Evolutionary conservation across 1,140 invertebrate genomes (phyloP).

Genomic region (Drosophila nigrodunni): DNA sequence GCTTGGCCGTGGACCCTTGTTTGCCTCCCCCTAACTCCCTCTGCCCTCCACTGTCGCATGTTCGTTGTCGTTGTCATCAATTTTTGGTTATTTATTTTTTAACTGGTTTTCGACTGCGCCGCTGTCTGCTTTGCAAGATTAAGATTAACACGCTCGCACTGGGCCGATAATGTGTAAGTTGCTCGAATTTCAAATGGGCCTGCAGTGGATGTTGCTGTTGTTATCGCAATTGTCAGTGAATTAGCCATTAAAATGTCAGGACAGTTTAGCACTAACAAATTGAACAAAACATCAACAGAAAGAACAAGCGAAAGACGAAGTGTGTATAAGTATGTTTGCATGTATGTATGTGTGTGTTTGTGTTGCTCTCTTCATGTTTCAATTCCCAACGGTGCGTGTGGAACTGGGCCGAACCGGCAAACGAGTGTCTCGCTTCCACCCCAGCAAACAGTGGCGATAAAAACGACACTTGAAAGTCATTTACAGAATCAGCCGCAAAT

Average conservation of each 20-base stretch:
- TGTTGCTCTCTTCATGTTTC: constrained; percentile 12
- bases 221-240: constrained; percentile 39
- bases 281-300: constrained; percentile 30
- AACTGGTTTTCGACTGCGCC: constrained; percentile 54
- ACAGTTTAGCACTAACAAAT: constrained; percentile 54
- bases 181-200: constrained; percentile 64
- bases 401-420: constrained; percentile 20
- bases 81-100: constrained; percentile 37
- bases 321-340: not conserved
- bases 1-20: constrained; percentile 48
- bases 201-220: constrained; percentile 13
- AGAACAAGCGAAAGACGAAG: not conserved
- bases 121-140: constrained; percentile 60
- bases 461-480: constrained; percentile 69
- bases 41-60: not conserved
- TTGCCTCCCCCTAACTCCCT: too few relatives aligned
- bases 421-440: constrained; percentile 30
- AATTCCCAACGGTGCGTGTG: constrained; percentile 24
- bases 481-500: constrained; percentile 78
- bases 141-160: constrained; percentile 54
- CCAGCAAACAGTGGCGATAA: constrained; percentile 52
- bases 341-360: not conserved
- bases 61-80: constrained; percentile 61
- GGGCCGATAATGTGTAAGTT: constrained; percentile 56
- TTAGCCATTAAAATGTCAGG: constrained; percentile 58